phyloP scores from a whole-genome alignment of 2,888 invertebrate genomes.

The Pachymerium ferrugineum region DNA sequence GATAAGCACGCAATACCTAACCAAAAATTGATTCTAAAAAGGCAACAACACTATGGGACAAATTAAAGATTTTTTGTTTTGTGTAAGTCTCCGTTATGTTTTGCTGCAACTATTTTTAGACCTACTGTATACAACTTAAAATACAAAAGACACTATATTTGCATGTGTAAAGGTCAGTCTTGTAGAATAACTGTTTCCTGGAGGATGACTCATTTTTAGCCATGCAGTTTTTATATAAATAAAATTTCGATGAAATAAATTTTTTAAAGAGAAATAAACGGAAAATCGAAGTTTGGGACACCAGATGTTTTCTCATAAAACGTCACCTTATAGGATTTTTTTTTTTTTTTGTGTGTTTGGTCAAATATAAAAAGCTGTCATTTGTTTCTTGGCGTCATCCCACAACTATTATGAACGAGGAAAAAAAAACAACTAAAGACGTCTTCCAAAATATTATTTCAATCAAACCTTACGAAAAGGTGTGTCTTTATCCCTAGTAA shows the following conservation, averaged over 20 bases:
- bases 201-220: too few species aligned
- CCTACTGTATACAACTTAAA: background rate
- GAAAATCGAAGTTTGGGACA: too few species aligned
- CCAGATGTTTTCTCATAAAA: too few species aligned
- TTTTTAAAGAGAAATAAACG: too few species aligned
- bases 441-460: background rate
- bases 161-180: too few species aligned
- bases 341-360: too few species aligned
- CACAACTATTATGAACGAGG: too few species aligned
- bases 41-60: background rate
- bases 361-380: background rate
- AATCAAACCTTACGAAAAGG: background rate
- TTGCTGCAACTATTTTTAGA: conserved; percentile 23
- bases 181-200: too few species aligned
- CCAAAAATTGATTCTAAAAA: conserved; percentile 2
- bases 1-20: conserved; percentile 20
- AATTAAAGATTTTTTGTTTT: background rate
- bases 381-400: background rate
- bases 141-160: background rate
- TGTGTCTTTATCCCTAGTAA: conserved; percentile 9
- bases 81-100: background rate
- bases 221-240: too few species aligned
- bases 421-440: too few species aligned
- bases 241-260: too few species aligned
- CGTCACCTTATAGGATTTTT: too few species aligned